A percentile compares a stretch with the other conserved stretches of the same genome.
These are phyloP conservation scores for Aporophyla nigra DNA, from an alignment of 2,888 invertebrate species.

Conservation along the genomic window DNA sequence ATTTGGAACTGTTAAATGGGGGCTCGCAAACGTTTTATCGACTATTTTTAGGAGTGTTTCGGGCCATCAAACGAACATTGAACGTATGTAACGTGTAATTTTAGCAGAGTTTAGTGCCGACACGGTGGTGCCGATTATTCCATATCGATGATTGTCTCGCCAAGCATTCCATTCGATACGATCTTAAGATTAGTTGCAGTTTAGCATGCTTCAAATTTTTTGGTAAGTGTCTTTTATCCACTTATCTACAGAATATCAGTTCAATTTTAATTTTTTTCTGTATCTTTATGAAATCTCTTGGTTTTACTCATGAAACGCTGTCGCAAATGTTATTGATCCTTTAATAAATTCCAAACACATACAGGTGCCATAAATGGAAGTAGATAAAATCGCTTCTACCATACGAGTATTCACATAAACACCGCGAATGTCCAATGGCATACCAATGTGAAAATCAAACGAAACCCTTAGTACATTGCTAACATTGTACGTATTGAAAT, in stretches of 20 bases:
- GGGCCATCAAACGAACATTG: conserved; percentile 53
- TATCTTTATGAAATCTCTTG: not conserved
- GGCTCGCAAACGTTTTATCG: conserved; percentile 35
- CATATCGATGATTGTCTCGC: conserved; percentile 38
- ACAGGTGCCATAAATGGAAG: conserved; percentile 9
- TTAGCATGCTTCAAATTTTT: conserved; percentile 44
- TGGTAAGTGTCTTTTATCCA: conserved; percentile 34
- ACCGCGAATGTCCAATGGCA: conserved; percentile 22
- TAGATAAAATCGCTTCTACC: conserved; percentile 29
- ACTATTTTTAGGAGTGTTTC: conserved; percentile 48
- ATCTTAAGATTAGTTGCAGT: conserved; percentile 20
- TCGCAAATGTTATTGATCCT: conserved; percentile 14
- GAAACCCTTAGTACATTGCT: conserved; percentile 13
- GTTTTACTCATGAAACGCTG: not conserved
- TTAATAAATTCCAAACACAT: conserved; percentile 43
- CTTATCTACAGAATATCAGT: not conserved
- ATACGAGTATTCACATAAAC: conserved; percentile 31
- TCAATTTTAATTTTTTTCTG: not conserved
- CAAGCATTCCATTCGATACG: conserved; percentile 45
- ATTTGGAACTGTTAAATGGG: conserved; percentile 16
- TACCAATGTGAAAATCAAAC: conserved; percentile 31
- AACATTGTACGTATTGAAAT: conserved; percentile 23
- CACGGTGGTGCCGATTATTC: conserved; percentile 28
- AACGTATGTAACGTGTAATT: conserved; percentile 44
- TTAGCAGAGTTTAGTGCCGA: conserved; percentile 34